A percentile compares a stretch with the other conserved stretches of the same genome.
Evolutionary conservation across 1,140 invertebrate species (phyloP).

Genomic region (Rhynchophorus ferrugineus): DNA sequence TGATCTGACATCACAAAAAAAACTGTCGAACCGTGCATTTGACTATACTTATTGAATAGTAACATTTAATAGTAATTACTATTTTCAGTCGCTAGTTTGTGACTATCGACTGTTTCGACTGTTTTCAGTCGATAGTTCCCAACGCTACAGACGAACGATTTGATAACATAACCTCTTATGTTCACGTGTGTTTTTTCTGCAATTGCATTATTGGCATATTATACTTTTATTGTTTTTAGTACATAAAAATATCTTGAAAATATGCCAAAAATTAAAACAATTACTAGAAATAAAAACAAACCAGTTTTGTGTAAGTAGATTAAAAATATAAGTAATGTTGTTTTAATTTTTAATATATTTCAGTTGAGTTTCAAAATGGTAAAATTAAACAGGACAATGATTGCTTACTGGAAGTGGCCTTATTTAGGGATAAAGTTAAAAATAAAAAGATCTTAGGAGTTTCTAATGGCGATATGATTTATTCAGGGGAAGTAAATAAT

Average conservation of each 20-base stretch:
- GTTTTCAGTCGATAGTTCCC: no score
- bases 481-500: conserved; percentile 22
- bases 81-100: no score
- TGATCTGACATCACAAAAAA: no score
- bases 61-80: no score
- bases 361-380: conserved; percentile 33
- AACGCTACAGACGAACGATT: no score
- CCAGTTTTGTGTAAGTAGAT: conserved; percentile 19
- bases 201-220: no score
- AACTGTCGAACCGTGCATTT: no score
- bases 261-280: conserved; percentile 15
- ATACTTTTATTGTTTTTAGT: no score
- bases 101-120: no score
- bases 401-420: conserved; percentile 16
- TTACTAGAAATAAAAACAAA: conserved; percentile 7
- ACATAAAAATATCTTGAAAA: background rate
- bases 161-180: no score
- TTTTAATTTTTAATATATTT: conserved; percentile 2
- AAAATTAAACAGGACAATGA: conserved; percentile 22
- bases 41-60: no score
- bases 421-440: conserved; percentile 20
- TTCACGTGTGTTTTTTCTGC: no score
- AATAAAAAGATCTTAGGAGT: conserved; percentile 24
- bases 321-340: background rate
- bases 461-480: conserved; percentile 25